Evolutionary conservation across 1,140 invertebrate species (phyloP), one percentile per base, ranked within the genome.

Genomic region (Cephus cinctus): DNA sequence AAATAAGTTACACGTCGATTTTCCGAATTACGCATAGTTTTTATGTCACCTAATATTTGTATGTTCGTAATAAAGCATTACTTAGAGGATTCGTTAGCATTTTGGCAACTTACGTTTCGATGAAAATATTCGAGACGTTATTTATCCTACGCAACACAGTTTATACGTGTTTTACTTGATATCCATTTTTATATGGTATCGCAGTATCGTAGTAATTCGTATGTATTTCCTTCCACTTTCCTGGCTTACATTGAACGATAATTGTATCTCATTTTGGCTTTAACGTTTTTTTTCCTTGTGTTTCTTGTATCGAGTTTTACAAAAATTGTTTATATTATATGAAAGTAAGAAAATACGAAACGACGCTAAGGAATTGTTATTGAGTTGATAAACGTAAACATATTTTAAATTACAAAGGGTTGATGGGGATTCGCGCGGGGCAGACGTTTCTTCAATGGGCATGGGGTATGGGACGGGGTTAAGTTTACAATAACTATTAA

Each of bases 281-380:
- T 72, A 72, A 65, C 73, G 74, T 72, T 74, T 70, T 73, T 68
- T 70, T 66, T 71, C 61, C 59, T 53, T 70, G 59, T 51, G 2
- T 22, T 46, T 15, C 25, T 18, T 36, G 5, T 46, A 18, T 14
- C 9, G 20, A 21, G 11, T 34, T 20, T 34, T 8, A n/a, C n/a
- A n/a, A n/a, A n/a, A n/a, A n/a, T n/a, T n/a, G n/a, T 62, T 54
- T 65, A 51, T 66, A 61, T 65, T 70, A 69, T 74, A 76, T 61
- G 67, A 76, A 75, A 76, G 71, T 75, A 76, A 76, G 73, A 76
- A 76, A 76, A 74, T 76, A 76, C 64, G 71, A 76, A 74, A 76
- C 63, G 63, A 71, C 68, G 63, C 61, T 71, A 69, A 67, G 62
- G 58, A 68, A 71, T 69, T 65, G 64, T 64, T 60, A 59, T 67